Percentiles rank a stretch among this genome's conserved stretches.
phyloP scores from a whole-genome alignment of 1,140 invertebrate genomes.

The Drosophila oshimai region DNA sequence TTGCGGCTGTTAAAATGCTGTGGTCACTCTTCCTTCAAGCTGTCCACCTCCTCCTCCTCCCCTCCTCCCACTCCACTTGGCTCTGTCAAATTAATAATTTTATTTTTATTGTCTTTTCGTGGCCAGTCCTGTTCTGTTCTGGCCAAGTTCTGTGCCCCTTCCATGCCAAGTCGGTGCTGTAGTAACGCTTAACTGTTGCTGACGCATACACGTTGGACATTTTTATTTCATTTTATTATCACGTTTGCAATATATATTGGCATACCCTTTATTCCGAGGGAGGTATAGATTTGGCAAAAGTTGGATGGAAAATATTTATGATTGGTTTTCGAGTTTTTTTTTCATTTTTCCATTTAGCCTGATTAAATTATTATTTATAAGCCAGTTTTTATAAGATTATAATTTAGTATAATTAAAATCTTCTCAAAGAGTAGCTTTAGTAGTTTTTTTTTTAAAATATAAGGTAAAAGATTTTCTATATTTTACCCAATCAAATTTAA shows the following conservation, averaged over 20 bases:
- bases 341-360: too few species aligned
- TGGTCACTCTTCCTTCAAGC: constrained; percentile 51
- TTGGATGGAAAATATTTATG: too few species aligned
- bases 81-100: constrained; percentile 71
- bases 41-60: background rate
- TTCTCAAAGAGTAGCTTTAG: too few species aligned
- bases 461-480: too few species aligned
- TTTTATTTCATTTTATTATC: constrained; percentile 72
- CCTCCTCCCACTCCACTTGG: background rate
- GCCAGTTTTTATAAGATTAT: too few species aligned
- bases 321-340: too few species aligned
- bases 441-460: too few species aligned
- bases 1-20: constrained; percentile 70
- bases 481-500: too few species aligned
- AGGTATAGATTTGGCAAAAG: background rate
- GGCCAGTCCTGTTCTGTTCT: constrained; percentile 25
- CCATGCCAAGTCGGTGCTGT: constrained; percentile 32
- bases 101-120: constrained; percentile 70
- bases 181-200: constrained; percentile 75
- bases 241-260: constrained; percentile 50
- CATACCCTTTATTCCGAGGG: constrained; percentile 25
- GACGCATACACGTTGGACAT: constrained; percentile 71
- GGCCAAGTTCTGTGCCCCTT: constrained; percentile 16
- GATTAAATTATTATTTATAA: too few species aligned
- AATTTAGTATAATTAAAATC: too few species aligned